phyloP scores from a whole-genome alignment of 2,888 invertebrate species.

The Drosophila demipolita region DNA sequence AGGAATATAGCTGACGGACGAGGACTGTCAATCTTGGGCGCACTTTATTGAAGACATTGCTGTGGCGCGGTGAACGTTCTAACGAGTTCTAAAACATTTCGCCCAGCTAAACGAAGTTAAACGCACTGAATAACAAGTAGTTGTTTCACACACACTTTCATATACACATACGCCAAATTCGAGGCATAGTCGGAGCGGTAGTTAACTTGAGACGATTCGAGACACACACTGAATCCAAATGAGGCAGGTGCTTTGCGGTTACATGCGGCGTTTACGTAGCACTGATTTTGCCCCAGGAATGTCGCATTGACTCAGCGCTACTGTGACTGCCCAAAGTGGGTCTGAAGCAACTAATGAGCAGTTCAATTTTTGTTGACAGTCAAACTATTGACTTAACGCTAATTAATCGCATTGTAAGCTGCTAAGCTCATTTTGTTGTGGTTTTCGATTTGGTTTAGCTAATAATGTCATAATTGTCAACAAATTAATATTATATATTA shows the following conservation, averaged over 20 bases:
- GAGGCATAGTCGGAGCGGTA: constrained; percentile 45
- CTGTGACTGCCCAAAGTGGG: constrained; percentile 5
- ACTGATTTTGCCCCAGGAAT: constrained; percentile 41
- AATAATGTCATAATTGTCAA: constrained; percentile 73
- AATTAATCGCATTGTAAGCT: constrained; percentile 74
- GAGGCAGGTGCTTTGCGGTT: constrained; percentile 64
- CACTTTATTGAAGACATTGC: constrained; percentile 31
- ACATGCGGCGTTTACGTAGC: constrained; percentile 63
- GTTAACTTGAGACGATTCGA: constrained; percentile 62
- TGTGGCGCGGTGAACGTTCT: constrained; percentile 51
- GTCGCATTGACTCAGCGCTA: constrained; percentile 43
- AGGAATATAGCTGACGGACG: constrained; percentile 7
- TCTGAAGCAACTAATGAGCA: constrained; percentile 63
- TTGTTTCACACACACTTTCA: constrained; percentile 41
- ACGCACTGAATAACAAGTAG: constrained; percentile 78
- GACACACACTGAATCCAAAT: constrained; percentile 70
- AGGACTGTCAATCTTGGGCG: constrained; percentile 48
- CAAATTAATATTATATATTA: constrained; percentile 72
- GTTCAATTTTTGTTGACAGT: constrained; percentile 74
- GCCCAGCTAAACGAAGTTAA: constrained; percentile 77
- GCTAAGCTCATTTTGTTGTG: constrained; percentile 41
- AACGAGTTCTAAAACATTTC: constrained; percentile 77
- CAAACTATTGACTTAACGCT: constrained; percentile 54
- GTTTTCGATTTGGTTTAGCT: constrained; percentile 45
- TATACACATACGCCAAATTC: constrained; percentile 24